Evolutionary conservation across 2,888 invertebrate genomes (phyloP).

Genomic region (Marronus borbonicus): DNA sequence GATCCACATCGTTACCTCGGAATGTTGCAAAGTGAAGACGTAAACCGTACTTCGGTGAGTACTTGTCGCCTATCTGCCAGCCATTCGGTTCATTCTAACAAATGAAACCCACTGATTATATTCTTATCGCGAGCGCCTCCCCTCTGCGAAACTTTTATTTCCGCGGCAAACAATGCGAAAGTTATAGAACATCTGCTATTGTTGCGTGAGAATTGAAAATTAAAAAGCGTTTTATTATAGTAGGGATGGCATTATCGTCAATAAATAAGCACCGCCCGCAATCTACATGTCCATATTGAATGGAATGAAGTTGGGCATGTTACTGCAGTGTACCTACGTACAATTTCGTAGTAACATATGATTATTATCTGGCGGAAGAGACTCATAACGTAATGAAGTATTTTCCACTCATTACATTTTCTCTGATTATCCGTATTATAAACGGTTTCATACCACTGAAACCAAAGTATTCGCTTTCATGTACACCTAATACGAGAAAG

Average conservation of each 20-base stretch:
- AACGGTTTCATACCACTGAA: no score
- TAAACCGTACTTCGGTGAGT: conserved; percentile 55
- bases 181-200: conserved; percentile 5
- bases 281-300: conserved; percentile 19
- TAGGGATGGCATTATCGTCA: conserved; percentile 20
- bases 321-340: no score
- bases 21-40: conserved; percentile 55
- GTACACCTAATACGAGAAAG: no score
- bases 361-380: no score
- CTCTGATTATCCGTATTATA: no score
- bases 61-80: conserved; percentile 59
- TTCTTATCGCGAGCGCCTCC: conserved; percentile 54
- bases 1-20: conserved; percentile 47
- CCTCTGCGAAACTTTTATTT: conserved; percentile 29
- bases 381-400: no score
- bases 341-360: no score
- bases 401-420: no score
- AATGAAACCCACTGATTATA: conserved; percentile 58
- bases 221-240: conserved; percentile 36
- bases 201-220: conserved; percentile 43
- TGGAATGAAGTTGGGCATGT: neutral
- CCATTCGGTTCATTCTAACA: conserved; percentile 60
- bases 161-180: conserved; percentile 9
- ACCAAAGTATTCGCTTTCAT: no score
- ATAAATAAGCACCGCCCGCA: conserved; percentile 9